A percentile compares a stretch with the other conserved stretches of the same genome.
These are phyloP conservation scores for Danio jaintianensis DNA, from an alignment of 2,797 vertebrate species.

Conservation along the genomic window DNA sequence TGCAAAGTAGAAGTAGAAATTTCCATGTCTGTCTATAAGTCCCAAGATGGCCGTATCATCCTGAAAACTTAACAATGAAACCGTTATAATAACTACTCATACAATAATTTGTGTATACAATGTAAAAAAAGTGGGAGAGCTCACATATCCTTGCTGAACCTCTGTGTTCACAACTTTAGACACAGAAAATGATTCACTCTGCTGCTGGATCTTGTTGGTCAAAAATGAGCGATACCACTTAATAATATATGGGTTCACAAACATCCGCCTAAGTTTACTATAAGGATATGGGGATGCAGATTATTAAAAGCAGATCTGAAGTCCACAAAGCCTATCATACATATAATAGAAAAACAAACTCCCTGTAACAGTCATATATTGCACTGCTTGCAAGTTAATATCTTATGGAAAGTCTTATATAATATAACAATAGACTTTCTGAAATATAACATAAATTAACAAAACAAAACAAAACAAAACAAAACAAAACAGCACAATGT, in stretches of 20 bases:
- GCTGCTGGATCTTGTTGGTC: too few species aligned
- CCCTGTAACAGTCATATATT: too few species aligned
- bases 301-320: background rate
- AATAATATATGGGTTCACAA: background rate
- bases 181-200: background rate
- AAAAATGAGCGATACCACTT: background rate
- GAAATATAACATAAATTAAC: too few species aligned
- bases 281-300: background rate
- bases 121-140: background rate
- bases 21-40: background rate
- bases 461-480: too few species aligned
- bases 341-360: too few species aligned
- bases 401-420: too few species aligned
- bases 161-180: too few species aligned
- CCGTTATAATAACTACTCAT: background rate
- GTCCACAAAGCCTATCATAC: too few species aligned
- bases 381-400: too few species aligned
- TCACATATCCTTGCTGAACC: background rate
- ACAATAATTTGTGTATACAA: background rate
- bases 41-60: background rate
- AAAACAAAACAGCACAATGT: too few species aligned
- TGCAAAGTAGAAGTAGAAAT: background rate
- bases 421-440: too few species aligned
- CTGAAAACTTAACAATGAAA: background rate
- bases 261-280: background rate